Evolutionary conservation across 2,113 vertebrate species (phyloP).

Genomic region (Terrapene triunguis): DNA sequence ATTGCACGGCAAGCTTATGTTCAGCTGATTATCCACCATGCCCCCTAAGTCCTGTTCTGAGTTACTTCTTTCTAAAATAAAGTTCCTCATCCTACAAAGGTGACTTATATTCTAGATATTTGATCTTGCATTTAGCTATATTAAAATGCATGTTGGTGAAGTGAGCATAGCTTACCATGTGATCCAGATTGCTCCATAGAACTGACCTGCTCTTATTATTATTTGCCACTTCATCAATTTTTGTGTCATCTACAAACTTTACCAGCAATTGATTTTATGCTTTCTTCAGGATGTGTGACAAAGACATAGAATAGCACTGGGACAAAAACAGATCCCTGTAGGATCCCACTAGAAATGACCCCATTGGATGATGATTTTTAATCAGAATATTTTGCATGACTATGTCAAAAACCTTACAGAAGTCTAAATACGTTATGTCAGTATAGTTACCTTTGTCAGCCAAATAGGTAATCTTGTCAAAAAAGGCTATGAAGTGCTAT

Average conservation of each 20-base stretch:
- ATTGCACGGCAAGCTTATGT: background rate
- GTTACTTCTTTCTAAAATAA: background rate
- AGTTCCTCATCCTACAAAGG: background rate
- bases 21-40: background rate
- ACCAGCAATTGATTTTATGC: background rate
- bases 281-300: background rate
- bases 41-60: background rate
- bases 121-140: background rate
- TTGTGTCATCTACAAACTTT: background rate
- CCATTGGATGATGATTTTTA: background rate
- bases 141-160: background rate
- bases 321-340: background rate
- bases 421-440: background rate
- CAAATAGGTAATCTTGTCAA: background rate
- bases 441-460: background rate
- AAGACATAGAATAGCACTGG: background rate
- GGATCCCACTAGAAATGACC: background rate
- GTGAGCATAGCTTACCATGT: background rate
- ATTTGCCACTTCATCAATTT: background rate
- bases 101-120: background rate
- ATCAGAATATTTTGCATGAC: background rate
- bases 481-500: background rate
- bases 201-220: background rate
- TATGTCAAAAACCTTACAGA: background rate
- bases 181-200: background rate